phyloP scores from a whole-genome alignment of 2,797 vertebrate species.

The Sandelia bainsii region DNA sequence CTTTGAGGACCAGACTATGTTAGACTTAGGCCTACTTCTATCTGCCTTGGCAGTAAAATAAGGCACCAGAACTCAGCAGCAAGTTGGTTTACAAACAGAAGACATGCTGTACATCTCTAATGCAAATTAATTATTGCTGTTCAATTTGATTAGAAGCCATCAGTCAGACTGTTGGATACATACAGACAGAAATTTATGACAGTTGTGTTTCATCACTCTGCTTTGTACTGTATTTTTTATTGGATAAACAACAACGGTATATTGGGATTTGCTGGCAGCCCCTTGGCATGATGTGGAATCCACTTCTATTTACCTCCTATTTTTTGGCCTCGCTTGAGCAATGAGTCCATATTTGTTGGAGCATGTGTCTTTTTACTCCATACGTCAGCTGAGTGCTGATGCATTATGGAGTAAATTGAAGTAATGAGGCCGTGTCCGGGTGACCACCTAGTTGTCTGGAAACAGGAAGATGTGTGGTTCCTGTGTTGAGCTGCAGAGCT shows the following conservation, averaged over 20 bases:
- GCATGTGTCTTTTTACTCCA: constrained; percentile 32
- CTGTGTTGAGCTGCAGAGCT: constrained; percentile 5
- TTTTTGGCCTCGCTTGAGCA: constrained; percentile 56
- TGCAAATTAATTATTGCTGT: constrained; percentile 2
- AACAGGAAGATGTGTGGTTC: constrained; percentile 20
- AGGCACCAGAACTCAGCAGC: neutral
- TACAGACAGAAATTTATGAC: neutral
- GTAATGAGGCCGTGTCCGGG: constrained; percentile 1
- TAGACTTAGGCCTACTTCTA: neutral
- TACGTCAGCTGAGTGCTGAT: constrained; percentile 11
- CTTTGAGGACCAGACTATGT: neutral
- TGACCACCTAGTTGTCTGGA: too few species aligned
- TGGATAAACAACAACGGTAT: constrained; percentile 1
- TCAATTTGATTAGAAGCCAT: constrained; percentile 28
- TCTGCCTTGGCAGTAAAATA: constrained; percentile 1
- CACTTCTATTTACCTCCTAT: constrained; percentile 51
- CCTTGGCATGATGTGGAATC: constrained; percentile 33
- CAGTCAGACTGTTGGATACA: neutral
- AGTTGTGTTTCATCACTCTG: constrained; percentile 28
- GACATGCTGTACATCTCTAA: neutral
- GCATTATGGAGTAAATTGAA: constrained; percentile 15
- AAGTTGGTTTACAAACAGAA: neutral
- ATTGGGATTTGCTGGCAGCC: constrained; percentile 40
- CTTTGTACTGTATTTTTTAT: constrained; percentile 3
- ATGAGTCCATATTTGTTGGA: constrained; percentile 42